Evolutionary conservation across 92 coral and sea anemone species (phyloP), one percentile per base, ranked within the genome.

Genomic region (Parazoanthus atlanticus): DNA sequence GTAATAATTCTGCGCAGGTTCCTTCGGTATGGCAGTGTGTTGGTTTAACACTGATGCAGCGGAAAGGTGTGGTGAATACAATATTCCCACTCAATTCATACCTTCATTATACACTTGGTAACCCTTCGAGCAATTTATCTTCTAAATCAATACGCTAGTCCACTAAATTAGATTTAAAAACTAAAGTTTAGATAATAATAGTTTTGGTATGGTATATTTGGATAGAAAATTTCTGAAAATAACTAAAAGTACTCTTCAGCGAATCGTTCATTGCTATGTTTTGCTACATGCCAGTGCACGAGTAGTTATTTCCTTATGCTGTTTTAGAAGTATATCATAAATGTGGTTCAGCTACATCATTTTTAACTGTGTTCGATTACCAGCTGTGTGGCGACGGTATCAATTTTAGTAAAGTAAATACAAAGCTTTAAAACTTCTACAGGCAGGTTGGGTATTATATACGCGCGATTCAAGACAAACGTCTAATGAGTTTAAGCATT

Each of bases 31-130:
- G 34, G 80, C 21, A 3, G 34, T 31, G 21, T 15, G 32, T 30
- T 31, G 74, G 84, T 65, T 79, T 43, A n/a, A 16, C 31, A 28
- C 26, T 38, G 31, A 65, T 36, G 28, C 49, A 8, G 31, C 84
- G 84, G 84, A 79, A 79, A 65, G 84, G 84, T 13, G 84, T 40
- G 84, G 36, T 64, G 69, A 17, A 47, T 30, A 28, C 15, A 79
- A 47, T 0, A 54, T 34, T 49, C 64, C 84, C 84, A 52, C 41
- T 79, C 84, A 28, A 54, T 36, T 47, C 61, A 8, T 78, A 6
- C 54, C 36, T 78, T 78, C n/a, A 31, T 56, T 31, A 54, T 17
- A 56, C 5, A 54, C n/a, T 80, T 58, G 84, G 34, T 32, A 32
- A 80, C 72, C n/a, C 84, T 58, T 80, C 70, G 41, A 80, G 25